These are phyloP conservation scores for Caenorhabditis angaria DNA, from an alignment of 2,888 invertebrate species.

Conservation along the genomic window DNA sequence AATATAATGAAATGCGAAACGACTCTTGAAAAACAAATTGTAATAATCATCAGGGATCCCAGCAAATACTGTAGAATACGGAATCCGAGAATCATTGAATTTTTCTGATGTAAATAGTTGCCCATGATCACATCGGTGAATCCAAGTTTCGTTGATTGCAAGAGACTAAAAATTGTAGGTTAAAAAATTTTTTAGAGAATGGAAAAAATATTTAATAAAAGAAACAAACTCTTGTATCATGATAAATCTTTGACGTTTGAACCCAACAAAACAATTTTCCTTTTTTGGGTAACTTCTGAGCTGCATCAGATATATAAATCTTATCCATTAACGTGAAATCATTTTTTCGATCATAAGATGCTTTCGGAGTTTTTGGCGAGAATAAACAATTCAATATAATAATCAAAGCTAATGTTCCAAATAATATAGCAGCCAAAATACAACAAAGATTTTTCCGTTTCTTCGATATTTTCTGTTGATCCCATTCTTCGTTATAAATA, in stretches of 20 bases:
- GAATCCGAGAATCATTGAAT: constrained; percentile 46
- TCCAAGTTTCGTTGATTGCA: constrained; percentile 63
- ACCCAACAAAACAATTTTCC: constrained; percentile 54
- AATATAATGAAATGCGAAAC: constrained; percentile 55
- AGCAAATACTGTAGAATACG: constrained; percentile 60
- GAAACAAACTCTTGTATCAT: constrained; percentile 35
- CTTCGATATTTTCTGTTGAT: not conserved
- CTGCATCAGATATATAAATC: constrained; percentile 41
- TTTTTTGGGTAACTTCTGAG: constrained; percentile 36
- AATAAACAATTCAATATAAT: not conserved
- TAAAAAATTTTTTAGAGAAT: not conserved
- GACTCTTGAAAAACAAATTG: constrained; percentile 59
- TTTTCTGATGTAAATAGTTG: constrained; percentile 57
- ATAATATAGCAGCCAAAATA: not conserved
- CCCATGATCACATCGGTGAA: constrained; percentile 59
- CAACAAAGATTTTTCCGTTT: not conserved
- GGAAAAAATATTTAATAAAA: not conserved
- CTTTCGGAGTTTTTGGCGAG: not conserved
- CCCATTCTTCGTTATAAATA: not conserved
- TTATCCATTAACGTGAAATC: constrained; percentile 14
- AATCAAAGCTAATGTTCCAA: not conserved
- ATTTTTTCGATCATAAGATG: constrained; percentile 9
- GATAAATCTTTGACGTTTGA: constrained; percentile 42
- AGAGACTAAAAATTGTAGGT: constrained; percentile 16
- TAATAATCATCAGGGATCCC: constrained; percentile 54